Conservation (phyloP, 2,113 vertebrate genomes). For the Salvelinus sp. region DNA sequence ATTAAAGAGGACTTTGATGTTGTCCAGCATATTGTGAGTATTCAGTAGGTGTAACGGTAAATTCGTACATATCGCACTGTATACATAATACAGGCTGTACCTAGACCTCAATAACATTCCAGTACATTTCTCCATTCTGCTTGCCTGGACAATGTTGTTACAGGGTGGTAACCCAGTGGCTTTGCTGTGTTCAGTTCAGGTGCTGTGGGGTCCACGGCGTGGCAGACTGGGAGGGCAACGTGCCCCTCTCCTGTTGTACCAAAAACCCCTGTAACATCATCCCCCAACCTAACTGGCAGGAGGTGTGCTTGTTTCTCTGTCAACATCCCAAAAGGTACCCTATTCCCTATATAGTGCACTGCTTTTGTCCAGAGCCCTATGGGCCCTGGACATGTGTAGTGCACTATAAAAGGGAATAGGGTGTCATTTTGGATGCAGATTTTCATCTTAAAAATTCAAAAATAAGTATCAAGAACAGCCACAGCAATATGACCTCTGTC, state of each 20-base stretch:
- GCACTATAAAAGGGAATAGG: too few relatives aligned
- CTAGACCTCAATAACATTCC: neutral
- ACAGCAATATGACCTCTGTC: neutral
- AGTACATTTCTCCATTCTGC: neutral
- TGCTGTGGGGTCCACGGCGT: slow-evolving; percentile 67
- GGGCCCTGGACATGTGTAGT: too few relatives aligned
- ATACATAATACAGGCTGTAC: neutral
- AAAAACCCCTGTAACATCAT: slow-evolving; percentile 31
- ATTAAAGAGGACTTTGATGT: slow-evolving; percentile 61
- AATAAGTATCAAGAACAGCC: neutral
- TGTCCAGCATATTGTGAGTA: slow-evolving; percentile 57
- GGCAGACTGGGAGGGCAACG: slow-evolving; percentile 55
- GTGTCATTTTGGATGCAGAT: too few relatives aligned
- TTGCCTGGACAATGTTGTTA: neutral
- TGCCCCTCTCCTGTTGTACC: slow-evolving; percentile 63
- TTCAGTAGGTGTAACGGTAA: neutral
- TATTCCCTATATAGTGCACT: neutral
- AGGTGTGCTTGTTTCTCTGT: slow-evolving; percentile 39
- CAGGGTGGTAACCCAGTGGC: neutral
- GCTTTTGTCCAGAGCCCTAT: neutral
- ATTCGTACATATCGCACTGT: neutral
- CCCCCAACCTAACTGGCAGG: slow-evolving; percentile 38
- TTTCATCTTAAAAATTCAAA: too few relatives aligned
- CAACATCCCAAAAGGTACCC: neutral
- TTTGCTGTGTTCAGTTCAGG: slow-evolving; percentile 48